Base-by-base conservation (phyloP, 2,888 invertebrate species). In the Heteropelma amictum region DNA sequence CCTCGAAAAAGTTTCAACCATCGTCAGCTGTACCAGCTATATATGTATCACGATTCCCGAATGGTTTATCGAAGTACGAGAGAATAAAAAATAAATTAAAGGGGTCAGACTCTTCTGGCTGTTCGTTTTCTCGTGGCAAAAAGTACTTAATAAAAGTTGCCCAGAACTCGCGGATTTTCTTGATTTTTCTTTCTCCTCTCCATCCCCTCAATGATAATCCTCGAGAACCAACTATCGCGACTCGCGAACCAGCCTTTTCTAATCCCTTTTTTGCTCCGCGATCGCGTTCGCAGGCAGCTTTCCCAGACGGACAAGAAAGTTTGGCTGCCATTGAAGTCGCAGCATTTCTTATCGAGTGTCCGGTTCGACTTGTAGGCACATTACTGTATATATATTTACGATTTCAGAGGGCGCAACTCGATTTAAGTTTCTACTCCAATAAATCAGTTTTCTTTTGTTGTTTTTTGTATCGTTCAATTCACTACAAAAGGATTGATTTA, bases 201-300 rank as follows among this genome's bases (percentile, higher is more conserved):
- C 33, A 35, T 71, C 35, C 35, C 49, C 58, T 58, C 64, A 64
- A 71, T 71, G 56, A 64, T 64, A 71, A 71, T 71, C 71, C 64
- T 14, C 56, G 38, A 21, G 71, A 21, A 42, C 56, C 58, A 58
- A 71, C 71, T 58, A 71, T 71, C 58, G 56, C 71, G 49, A 64
- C 64, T 71, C 58, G 56, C 71, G 49, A 64, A 42, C 54, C 26
- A 51, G 45, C 40, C 38, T 30, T 49, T 49, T 64, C 63, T 71
- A 71, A 71, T 71, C 54, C 63, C 33, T 49, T 71, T 47, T 30
- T 49, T 23, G n/a, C n/a, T n/a, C n/a, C n/a, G n/a, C 63, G 19
- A 38, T 56, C 63, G 63, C 33, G 45, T 35, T 19, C 49, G 14
- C 5, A 14, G 49, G 14, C 21, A 26, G 49, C 26, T 58, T 58